Percentiles rank a stretch among this genome's conserved stretches.
These are phyloP conservation scores for Silurus meridionalis DNA, from an alignment of 2,113 vertebrate species.

Conservation along the genomic window DNA sequence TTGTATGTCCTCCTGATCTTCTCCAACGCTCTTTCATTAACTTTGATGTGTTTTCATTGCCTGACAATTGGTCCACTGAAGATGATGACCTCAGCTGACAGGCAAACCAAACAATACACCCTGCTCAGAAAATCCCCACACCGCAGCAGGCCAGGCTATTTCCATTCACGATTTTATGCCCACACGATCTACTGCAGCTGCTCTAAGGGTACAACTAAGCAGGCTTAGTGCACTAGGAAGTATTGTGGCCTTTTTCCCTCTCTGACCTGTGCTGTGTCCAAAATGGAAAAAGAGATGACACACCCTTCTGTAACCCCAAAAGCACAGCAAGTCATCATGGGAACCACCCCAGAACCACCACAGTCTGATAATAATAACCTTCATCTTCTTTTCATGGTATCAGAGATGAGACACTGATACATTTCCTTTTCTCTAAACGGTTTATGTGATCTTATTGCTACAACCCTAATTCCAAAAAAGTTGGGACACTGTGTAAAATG, in stretches of 20 bases:
- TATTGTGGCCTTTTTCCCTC: conserved; percentile 44
- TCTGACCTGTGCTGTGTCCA: conserved; percentile 42
- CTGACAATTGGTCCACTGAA: conserved; percentile 35
- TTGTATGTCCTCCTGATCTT: conserved; percentile 41
- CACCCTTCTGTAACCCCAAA: conserved; percentile 41
- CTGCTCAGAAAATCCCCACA: conserved; percentile 46
- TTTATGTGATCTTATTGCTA: conserved; percentile 27
- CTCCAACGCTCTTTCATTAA: conserved; percentile 27
- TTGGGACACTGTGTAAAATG: too few relatives aligned
- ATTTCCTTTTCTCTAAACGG: conserved; percentile 23
- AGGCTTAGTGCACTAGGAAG: conserved; percentile 4
- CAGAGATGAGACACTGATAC: conserved; percentile 14
- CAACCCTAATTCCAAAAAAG: too few relatives aligned
- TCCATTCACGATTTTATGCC: conserved; percentile 30
- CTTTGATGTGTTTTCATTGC: conserved; percentile 46
- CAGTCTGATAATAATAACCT: conserved; percentile 39
- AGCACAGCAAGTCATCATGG: conserved; percentile 40
- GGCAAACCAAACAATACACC: conserved; percentile 52
- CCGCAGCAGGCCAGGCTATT: conserved; percentile 38
- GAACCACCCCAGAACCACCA: conserved; percentile 39
- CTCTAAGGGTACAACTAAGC: conserved; percentile 20
- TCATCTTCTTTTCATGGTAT: conserved; percentile 33
- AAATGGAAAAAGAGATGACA: conserved; percentile 35
- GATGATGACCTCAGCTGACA: conserved; percentile 28
- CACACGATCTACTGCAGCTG: conserved; percentile 39